Evolutionary conservation across 2,113 vertebrate species (phyloP).

Genomic region (human): GRCh38 chr5:149999501-150000000

Average conservation of each 20-base stretch:
- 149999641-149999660: not conserved
- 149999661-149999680: not conserved
- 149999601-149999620: not conserved
- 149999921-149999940: not conserved
- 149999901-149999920: not conserved
- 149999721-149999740: not conserved
- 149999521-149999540: not conserved
- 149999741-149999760: not conserved
- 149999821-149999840: not conserved
- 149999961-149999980: not conserved
- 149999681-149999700: not conserved
- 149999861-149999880: slow-evolving; percentile 15
- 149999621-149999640: not conserved
- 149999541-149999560: not conserved
- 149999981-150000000: not conserved
- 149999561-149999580: not conserved
- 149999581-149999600: not conserved
- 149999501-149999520: not conserved
- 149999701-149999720: not conserved
- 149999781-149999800: not conserved
- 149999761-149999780: not conserved
- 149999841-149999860: not conserved
- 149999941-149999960: not conserved
- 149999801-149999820: not conserved
- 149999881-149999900: not conserved